Base-by-base conservation (phyloP, 2,113 vertebrate species). In the Poeciliopsis turrubarensis region DNA sequence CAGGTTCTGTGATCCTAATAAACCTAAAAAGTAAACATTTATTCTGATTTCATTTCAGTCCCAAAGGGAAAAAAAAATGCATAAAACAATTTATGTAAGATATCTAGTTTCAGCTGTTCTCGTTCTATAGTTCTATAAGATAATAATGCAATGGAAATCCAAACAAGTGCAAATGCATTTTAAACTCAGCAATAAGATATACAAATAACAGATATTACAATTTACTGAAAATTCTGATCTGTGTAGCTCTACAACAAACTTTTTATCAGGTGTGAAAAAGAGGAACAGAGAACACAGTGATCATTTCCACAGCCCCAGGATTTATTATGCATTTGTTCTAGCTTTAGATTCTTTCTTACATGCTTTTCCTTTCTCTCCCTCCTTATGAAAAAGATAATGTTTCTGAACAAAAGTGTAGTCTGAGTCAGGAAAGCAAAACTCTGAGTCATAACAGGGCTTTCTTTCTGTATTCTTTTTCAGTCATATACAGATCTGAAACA, bases 371-470 rank as follows among this genome's bases (percentile, higher is more conserved):
- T 60, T 72, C 64, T 70, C 44, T 73, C 39, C 39, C 27, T 57
- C 64, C 10, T 5, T 5, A 11, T 51, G 39, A 75, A 81, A 37
- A 84, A 54, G 10, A 80, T 73, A 51, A 79, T 47, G 12, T 32
- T 68, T 29, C 73, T 68, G 63, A 86, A 78, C 83, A 60, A 75
- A 71, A 66, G 68, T 44, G 19, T 17, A 30, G 63, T 77, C 66
- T 77, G 77, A 86, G 76, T 90, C 82, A 90, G 75, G 44, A 60
- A 37, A 47, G 27, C 75, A 80, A 82, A 86, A 76, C 76, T 64
- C 64, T 77, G 85, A 87, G 76, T 90, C 82, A 90, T 69, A 82
- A 64, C 76, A 78, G 39, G 72, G 63, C 4, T 51, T 81, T 65
- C 1, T 60, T 69, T 78, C 54, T 29, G 15, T 27, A 30, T 66